Evolutionary conservation across 2,888 invertebrate genomes (phyloP).

Genomic region (Pinctada fucata): DNA sequence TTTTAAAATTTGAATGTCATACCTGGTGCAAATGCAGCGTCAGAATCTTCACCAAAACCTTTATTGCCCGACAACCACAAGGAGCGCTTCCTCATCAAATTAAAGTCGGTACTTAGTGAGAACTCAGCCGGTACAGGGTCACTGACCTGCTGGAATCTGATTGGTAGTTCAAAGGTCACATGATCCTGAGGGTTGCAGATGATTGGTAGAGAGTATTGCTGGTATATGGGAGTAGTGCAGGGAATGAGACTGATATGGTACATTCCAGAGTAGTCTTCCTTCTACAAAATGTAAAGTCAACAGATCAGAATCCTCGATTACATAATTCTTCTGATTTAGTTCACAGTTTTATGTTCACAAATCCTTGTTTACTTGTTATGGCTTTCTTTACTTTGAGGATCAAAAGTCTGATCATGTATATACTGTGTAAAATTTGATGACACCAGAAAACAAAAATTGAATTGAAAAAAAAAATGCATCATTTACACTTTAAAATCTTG

Average conservation of each 20-base stretch:
- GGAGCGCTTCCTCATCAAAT: conserved; percentile 69
- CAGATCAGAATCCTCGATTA: not conserved
- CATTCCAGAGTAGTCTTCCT: conserved; percentile 75
- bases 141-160: conserved; percentile 76
- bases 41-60: conserved; percentile 62
- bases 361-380: no score
- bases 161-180: conserved; percentile 73
- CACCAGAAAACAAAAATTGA: no score
- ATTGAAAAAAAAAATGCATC: no score
- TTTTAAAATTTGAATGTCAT: conserved; percentile 5
- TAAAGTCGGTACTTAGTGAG: conserved; percentile 74
- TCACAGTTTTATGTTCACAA: no score
- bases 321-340: no score
- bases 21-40: conserved; percentile 73
- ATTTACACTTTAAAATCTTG: no score
- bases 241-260: conserved; percentile 74
- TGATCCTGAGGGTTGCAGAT: conserved; percentile 71
- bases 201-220: conserved; percentile 63
- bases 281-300: conserved; percentile 55
- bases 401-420: no score
- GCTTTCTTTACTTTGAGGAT: no score
- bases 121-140: conserved; percentile 75
- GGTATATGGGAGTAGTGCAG: conserved; percentile 68
- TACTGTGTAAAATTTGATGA: no score
- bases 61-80: conserved; percentile 71